Evolutionary conservation across 1,140 invertebrate species (phyloP), one percentile per base, ranked within the genome.

Genomic region (Heliconius nattereri): DNA sequence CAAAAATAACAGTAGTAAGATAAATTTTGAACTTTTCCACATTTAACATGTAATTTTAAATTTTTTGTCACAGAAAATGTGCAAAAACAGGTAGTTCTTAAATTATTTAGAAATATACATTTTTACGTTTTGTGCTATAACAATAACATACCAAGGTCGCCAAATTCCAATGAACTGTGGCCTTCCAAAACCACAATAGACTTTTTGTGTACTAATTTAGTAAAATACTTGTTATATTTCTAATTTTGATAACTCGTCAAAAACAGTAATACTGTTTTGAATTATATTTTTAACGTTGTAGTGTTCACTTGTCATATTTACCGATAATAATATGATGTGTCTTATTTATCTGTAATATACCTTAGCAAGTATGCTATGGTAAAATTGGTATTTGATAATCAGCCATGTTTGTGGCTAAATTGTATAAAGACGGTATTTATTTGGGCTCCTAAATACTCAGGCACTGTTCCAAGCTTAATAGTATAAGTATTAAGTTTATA

Each of bases 181-280:
- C 78, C 78, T 80, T 80, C 66, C 29, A 73, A 60, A 80, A 60
- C 73, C 78, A 75, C 73, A 71, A 79, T 37, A 75, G n/a, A 52
- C 16, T 73, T 80, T 66, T 76, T 66, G 26, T 66, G 8, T 66
- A 66, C 26, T 23, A 60, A 23, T 60, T 66, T 66, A 66, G 26
- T 29, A 66, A 26, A 66, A 66, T 66, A 16, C 13, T 66, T 66
- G 3, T 16, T 66, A n/a, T 29, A 66, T 23, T 60, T n/a, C 19
- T 60, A 60, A 9, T 23, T 13, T 60, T 11, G 9, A 60, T 9
- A 60, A 11, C 8, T 23, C n/a, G 20, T 52, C 20, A 19, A 23
- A 60, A 54, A 54, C 19, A 54, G 6, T 54, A 54, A 54, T 20
- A 54, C 19, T 16, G 6, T 54, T 20, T 54, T 54, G 52, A 20